These are phyloP conservation scores for Heliconius himera DNA, from an alignment of 1,140 invertebrate species.

Conservation along the genomic window DNA sequence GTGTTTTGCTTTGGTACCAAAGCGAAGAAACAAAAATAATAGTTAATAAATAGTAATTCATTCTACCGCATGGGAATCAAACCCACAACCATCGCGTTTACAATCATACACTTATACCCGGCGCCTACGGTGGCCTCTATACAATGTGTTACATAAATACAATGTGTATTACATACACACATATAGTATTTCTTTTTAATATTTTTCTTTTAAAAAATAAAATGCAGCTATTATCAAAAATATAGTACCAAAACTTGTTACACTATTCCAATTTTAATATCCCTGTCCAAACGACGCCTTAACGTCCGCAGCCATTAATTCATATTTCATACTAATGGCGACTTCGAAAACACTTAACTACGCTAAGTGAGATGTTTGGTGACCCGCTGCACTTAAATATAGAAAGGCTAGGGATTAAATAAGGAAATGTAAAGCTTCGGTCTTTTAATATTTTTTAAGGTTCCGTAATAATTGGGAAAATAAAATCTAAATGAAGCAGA, in stretches of 20 bases:
- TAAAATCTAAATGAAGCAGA: no score
- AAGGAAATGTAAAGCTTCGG: not conserved
- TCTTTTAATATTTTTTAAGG: not conserved
- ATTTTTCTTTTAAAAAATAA: not conserved
- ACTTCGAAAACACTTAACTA: slow-evolving; percentile 74
- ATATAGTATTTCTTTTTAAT: not conserved
- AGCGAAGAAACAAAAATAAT: no score
- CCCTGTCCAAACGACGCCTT: not conserved
- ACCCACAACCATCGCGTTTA: no score
- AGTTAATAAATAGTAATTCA: no score
- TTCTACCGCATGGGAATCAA: no score
- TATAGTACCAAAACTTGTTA: not conserved
- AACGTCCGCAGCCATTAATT: slow-evolving; percentile 64
- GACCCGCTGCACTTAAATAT: slow-evolving; percentile 21
- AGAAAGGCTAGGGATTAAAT: slow-evolving; percentile 3
- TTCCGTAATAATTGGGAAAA: not conserved
- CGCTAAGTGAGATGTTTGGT: slow-evolving; percentile 65
- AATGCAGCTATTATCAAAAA: not conserved
- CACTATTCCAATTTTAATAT: not conserved
- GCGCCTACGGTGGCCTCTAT: no score
- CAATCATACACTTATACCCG: no score
- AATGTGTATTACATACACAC: not conserved
- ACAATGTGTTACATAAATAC: no score
- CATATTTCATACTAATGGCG: slow-evolving; percentile 78
- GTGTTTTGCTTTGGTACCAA: no score